A percentile compares a stretch with the other conserved stretches of the same genome.
Evolutionary conservation across 2,113 vertebrate species (phyloP).

Genomic region (Phaethon lepturus): DNA sequence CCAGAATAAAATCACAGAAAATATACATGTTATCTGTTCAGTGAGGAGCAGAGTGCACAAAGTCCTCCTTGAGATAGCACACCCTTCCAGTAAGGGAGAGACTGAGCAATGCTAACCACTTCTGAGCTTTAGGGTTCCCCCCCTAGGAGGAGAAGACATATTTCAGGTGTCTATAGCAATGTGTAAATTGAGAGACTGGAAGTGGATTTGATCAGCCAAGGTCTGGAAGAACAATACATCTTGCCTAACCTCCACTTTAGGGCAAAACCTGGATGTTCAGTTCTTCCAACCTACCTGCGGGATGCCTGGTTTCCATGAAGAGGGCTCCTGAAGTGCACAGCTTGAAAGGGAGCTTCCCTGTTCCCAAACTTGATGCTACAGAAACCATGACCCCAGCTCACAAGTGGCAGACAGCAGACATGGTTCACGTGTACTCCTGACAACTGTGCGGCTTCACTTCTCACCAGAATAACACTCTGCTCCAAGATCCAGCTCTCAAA

Average conservation of each 20-base stretch:
- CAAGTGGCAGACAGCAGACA: background rate
- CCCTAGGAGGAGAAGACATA: background rate
- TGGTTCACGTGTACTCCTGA: background rate
- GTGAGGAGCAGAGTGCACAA: background rate
- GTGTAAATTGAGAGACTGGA: background rate
- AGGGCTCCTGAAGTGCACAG: background rate
- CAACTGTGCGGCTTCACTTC: background rate
- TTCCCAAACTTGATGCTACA: background rate
- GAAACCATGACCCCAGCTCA: fast-evolving
- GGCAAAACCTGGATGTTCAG: background rate
- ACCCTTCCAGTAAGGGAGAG: background rate
- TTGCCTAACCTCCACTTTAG: background rate
- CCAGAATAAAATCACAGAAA: background rate
- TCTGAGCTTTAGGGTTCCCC: background rate
- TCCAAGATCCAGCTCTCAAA: background rate
- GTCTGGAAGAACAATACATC: background rate
- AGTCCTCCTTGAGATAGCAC: background rate
- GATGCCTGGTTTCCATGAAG: background rate
- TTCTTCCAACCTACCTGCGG: background rate
- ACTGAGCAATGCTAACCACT: background rate
- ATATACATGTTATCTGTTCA: background rate
- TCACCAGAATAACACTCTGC: background rate
- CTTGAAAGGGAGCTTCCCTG: background rate
- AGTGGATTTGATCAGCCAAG: background rate
- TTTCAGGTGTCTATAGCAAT: background rate